These are phyloP conservation scores for Lydus trimaculatus DNA, from an alignment of 2,888 invertebrate genomes.

Conservation along the genomic window DNA sequence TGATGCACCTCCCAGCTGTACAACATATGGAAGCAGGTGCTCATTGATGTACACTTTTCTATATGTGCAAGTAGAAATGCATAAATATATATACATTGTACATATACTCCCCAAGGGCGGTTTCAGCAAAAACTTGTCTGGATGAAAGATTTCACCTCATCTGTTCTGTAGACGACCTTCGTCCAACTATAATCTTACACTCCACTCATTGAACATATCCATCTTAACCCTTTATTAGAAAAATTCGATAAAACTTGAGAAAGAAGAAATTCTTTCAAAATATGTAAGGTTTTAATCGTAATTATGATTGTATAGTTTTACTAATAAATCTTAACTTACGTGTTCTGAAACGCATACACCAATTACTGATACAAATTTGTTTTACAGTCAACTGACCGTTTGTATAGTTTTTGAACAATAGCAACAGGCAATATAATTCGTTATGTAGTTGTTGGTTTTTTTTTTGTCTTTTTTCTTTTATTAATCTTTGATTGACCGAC, in stretches of 20 bases:
- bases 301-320: not conserved
- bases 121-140: conserved; percentile 34
- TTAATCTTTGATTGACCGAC: conserved; percentile 47
- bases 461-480: conserved; percentile 30
- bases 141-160: conserved; percentile 29
- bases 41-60: conserved; percentile 24
- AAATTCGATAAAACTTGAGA: no score
- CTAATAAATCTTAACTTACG: not conserved
- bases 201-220: not conserved
- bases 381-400: not conserved
- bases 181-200: conserved; percentile 7
- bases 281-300: not conserved
- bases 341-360: not conserved
- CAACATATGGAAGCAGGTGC: conserved; percentile 33
- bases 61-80: not conserved
- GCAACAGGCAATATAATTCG: conserved; percentile 6
- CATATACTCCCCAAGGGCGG: conserved; percentile 29
- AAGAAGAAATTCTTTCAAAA: no score
- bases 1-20: conserved; percentile 36
- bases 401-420: conserved; percentile 1
- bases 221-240: not conserved
- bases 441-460: not conserved
- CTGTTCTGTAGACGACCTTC: conserved; percentile 18
- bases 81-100: not conserved
- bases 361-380: not conserved